Base-by-base conservation (phyloP, 2,888 invertebrate species). In the Anthophora plumipes region DNA sequence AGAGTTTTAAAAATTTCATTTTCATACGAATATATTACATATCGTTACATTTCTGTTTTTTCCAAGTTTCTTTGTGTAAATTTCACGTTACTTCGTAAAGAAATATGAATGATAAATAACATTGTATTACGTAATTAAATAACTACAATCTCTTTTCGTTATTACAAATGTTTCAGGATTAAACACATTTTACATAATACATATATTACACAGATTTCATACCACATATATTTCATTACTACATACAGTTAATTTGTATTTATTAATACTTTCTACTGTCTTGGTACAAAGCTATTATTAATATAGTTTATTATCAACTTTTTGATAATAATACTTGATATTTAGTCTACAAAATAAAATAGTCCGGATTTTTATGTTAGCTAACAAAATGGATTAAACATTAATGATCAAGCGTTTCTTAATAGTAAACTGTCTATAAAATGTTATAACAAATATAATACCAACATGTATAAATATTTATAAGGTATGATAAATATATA, bases 391-490 rank as follows among this genome's bases (percentile, higher is more conserved):
- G 46, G 50, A 71, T 72, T 43, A 67, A 74, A 80, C 59, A 43
- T 72, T 69, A 75, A 78, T 82, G 46, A 76, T 74, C 46, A 71
- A n/a, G 55, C 43, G 61, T 48, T 52, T 59, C 14, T 66, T 54
- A 76, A 72, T 68, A 79, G 55, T 60, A 59, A 59, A 61, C 52
- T 60, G 55, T 72, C 50, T 55, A 76, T 67, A 79, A 76, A 73
- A 84, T 63, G 43, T 67, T 70, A 73, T 70, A 83, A 80, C 80
- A 64, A 73, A 76, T 70, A 69, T 70, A 79, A 82, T 78, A 81
- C 73, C 79, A 82, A 73, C 63, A 68, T 60, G 66, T 77, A 85
- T 77, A 80, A 67, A 79, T 68, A 78, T 79, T 77, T 72, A 46
- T 69, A 43, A 39, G 54, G 74, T 74, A 70, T 76, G 80, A 66